Evolutionary conservation across 1,140 invertebrate species (phyloP), one percentile per base, ranked within the genome.

Genomic region (Hylaeus volcanicus): DNA sequence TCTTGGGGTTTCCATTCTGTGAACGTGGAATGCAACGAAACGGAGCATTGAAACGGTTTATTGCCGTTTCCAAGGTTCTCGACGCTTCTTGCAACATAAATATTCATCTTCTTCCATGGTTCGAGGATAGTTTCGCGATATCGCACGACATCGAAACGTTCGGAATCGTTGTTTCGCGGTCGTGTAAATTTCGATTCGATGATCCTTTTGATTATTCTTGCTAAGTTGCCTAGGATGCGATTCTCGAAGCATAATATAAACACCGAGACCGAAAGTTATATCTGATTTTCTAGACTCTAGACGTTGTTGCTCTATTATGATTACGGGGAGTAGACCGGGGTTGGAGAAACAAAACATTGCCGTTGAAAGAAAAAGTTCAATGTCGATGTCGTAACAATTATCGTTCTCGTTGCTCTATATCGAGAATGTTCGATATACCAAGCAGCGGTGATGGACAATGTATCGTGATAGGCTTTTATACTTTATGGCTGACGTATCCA

Each of bases 1-100:
- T 65, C 60, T 26, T 74, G 45, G 26, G 37, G 26, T 53, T 70
- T 64, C 64, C 68, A 60, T 58, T 56, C 58, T n/a, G 77, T 15
- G 66, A 79, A 72, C 78, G 55, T 60, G 82, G 77, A 81, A 85
- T 81, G 83, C 76, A 85, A 71, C 65, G 83, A 84, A 84, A 79
- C 82, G 83, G 76, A 84, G 83, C 82, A 84, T 70, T 11, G 56
- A 79, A 85, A 84, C 82, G 82, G 82, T 85, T 85, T 84, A 85
- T 74, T 68, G 82, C 74, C 56, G 68, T 80, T 76, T 66, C 76
- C 82, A 84, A 85, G 82, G 84, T 37, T 64, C 74, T 53, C 55
- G 55, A 69, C 83, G 82, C 55, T 85, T 81, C 71, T 84, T 48
- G 77, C 56, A 48, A 74, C 78, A 84, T 85, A 84, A 85, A 85